Evolutionary conservation across 2,888 invertebrate genomes (phyloP).

Genomic region (Ormia ochracea): DNA sequence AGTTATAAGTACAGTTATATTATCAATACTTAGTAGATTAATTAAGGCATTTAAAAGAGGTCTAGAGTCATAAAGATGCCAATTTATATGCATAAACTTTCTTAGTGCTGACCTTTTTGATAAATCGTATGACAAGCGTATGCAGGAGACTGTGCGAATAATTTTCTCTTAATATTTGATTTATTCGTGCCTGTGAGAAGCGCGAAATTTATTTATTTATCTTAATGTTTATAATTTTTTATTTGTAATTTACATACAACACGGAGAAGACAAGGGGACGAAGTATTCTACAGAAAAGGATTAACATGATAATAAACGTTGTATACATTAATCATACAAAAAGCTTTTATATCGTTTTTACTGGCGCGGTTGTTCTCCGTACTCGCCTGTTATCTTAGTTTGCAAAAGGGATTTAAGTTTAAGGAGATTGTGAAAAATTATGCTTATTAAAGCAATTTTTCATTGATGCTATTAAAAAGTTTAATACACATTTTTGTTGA

Average conservation of each 20-base stretch:
- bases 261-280: neutral
- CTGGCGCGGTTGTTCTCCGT: neutral
- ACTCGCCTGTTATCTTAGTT: constrained; percentile 16
- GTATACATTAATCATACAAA: constrained; percentile 52
- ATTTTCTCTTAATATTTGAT: constrained; percentile 6
- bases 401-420: constrained; percentile 31
- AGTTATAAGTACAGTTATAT: too few species aligned
- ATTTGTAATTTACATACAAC: neutral
- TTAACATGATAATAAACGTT: constrained; percentile 54
- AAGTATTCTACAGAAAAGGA: constrained; percentile 9
- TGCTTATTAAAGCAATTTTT: constrained; percentile 52
- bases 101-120: too few species aligned
- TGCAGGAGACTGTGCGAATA: constrained; percentile 36
- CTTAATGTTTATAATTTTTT: constrained; percentile 28
- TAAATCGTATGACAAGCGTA: too few species aligned
- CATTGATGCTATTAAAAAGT: constrained; percentile 23
- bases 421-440: constrained; percentile 63
- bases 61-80: too few species aligned
- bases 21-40: too few species aligned
- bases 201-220: constrained; percentile 41
- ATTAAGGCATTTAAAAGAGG: too few species aligned
- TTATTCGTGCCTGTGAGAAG: too few species aligned
- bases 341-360: constrained; percentile 37
- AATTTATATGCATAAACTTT: too few species aligned
- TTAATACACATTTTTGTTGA: constrained; percentile 2